Base-by-base conservation (phyloP, 30 jellyfish, hydroid and myxozoan species). In the Morbakka virulenta region DNA sequence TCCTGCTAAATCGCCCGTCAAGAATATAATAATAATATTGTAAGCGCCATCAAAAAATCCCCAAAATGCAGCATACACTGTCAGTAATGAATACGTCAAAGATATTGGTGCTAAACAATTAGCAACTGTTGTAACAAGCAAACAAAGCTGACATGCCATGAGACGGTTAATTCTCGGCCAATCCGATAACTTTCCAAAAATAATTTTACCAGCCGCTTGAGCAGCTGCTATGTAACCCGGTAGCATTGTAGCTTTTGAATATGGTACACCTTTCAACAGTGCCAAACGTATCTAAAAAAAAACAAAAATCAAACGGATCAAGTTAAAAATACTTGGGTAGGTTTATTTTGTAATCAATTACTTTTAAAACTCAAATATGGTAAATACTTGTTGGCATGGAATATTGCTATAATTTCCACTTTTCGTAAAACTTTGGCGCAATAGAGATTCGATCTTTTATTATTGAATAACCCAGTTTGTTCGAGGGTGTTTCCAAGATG, bases 41-140 rank as follows among this genome's bases (percentile, higher is more conserved):
- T 14, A 65, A 2, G 68, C 77, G 23, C 77, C 77, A 11, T 65
- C 77, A 28, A 23, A 65, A 28, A 65, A 65, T 28, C 77, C 77
- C 25, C 25, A 65, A 12, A 66, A 65, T 21, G 17, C 65, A 3
- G 68, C 65, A 65, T 65, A 65, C 4, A 22, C 66, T 3, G 31
- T 11, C 12, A 65, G 77, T 3, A 66, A 12, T 3, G 21, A 64
- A 28, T n/a, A 65, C 23, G 9, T 28, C 77, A 25, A 9, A 6
- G 77, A 65, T 66, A 65, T 2, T 14, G 77, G 77, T 14, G 52
- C 25, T 66, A 65, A 28, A 12, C 67, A 14, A 22, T 65, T 65
- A 11, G 77, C 65, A 23, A 65, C 77, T 6, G 52, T 65, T 22
- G 31, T 65, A 12, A 25, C 77, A 6, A 65, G 28, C 31, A 65